Evolutionary conservation across 2,113 vertebrate genomes (phyloP).

Genomic region (Myodes glareolus): DNA sequence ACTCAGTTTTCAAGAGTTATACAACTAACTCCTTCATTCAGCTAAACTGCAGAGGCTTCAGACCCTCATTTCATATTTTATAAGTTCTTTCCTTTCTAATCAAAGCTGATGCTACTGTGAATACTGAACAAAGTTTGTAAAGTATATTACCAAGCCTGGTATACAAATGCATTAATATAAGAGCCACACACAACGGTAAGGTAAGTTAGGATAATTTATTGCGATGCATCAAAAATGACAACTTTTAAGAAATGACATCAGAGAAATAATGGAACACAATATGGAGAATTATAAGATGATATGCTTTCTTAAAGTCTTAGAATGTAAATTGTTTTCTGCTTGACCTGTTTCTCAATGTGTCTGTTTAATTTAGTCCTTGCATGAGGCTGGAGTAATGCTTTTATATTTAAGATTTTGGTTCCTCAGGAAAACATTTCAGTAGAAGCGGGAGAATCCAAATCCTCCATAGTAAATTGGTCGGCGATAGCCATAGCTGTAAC

Average conservation of each 20-base stretch:
- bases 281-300: not conserved
- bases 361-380: not conserved
- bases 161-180: not conserved
- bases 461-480: not conserved
- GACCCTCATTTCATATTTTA: not conserved
- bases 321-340: not conserved
- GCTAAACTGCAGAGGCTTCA: not conserved
- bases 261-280: not conserved
- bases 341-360: not conserved
- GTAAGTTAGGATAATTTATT: constrained; percentile 39
- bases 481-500: not conserved
- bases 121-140: not conserved
- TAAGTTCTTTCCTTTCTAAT: not conserved
- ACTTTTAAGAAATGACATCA: not conserved
- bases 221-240: not conserved
- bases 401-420: not conserved
- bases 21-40: not conserved
- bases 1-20: not conserved
- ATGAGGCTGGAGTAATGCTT: not conserved
- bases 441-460: not conserved
- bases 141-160: not conserved
- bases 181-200: not conserved
- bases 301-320: not conserved
- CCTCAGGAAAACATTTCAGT: not conserved
- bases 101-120: not conserved